These are phyloP conservation scores for Petromus typicus DNA, from an alignment of 2,113 vertebrate species.

Conservation along the genomic window DNA sequence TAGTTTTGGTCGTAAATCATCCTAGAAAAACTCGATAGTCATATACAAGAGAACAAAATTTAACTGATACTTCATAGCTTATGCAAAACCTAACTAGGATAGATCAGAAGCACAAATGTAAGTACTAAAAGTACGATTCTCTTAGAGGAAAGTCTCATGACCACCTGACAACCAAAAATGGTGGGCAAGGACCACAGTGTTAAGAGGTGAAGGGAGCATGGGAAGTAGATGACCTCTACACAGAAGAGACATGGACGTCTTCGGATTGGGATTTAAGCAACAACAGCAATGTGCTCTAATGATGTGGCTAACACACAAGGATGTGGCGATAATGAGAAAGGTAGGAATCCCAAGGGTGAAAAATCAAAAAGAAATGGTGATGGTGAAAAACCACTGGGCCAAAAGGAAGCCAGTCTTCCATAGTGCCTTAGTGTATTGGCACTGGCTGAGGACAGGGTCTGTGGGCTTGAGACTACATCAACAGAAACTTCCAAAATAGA, in stretches of 20 bases:
- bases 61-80: neutral
- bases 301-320: neutral
- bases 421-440: fast-evolving
- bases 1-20: neutral
- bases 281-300: neutral
- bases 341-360: too few species aligned
- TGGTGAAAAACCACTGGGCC: neutral
- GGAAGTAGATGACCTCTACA: neutral
- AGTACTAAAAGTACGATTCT: neutral
- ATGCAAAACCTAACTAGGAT: neutral
- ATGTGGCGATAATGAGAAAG: neutral
- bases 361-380: neutral
- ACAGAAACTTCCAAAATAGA: neutral
- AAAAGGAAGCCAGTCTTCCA: neutral
- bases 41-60: neutral
- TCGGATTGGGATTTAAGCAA: neutral
- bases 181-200: neutral
- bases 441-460: neutral
- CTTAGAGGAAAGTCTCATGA: neutral
- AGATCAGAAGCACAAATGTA: neutral
- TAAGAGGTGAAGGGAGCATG: neutral
- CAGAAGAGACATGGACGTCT: neutral
- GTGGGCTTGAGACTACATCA: neutral
- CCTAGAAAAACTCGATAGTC: neutral
- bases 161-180: neutral